Evolutionary conservation across 2,888 invertebrate genomes (phyloP), one percentile per base, ranked within the genome.

Genomic region (Drosophila prolongata): DNA sequence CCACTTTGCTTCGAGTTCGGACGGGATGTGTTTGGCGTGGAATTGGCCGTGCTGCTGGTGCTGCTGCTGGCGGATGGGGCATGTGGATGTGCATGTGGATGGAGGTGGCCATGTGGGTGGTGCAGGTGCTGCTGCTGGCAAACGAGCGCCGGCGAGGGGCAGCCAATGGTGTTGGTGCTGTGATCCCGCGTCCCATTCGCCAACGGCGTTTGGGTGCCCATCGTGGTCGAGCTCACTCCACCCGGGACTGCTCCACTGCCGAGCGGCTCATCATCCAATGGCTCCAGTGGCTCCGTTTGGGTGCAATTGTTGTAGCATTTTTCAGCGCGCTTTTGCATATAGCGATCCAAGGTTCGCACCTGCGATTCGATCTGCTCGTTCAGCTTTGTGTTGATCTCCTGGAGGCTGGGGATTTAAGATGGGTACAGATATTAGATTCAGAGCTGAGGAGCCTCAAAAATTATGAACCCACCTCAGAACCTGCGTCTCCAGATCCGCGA

Each of bases 401-500:
- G 92, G 13, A 92, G 87, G 66, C 92, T 92, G 62, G 4, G 35
- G 14, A 44, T 43, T 19, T 47, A 1, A 11, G 13, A 54, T 11
- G 27, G 3, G 13, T 2, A 24, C 13, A 11, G 1, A 1, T 10
- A 6, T 24, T 34, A 34, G 11, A 6, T 9, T 24, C 3, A 10
- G 0, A 13, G 1, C 24, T 8, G 9, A 1, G 44, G 6, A 24
- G 4, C 9, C 4, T 0, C 9, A 1, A 1, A 9, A 3, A 1
- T n/a, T 1, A 9, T 9, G 30, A 16, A 16, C 68, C 77, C 66
- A 93, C 92, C 92, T 93, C 59, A 92, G 79, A 13, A 94, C 94
- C 90, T 95, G 95, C 27, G 95, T 93, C 91, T 95, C 95, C n/a
- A 95, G 93, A 79, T 95, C 95, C 75, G 95, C 95, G 61, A 96